Percentiles rank a stretch among this genome's conserved stretches.
phyloP scores from a whole-genome alignment of 2,797 vertebrate genomes.

The Saxicola maurus region DNA sequence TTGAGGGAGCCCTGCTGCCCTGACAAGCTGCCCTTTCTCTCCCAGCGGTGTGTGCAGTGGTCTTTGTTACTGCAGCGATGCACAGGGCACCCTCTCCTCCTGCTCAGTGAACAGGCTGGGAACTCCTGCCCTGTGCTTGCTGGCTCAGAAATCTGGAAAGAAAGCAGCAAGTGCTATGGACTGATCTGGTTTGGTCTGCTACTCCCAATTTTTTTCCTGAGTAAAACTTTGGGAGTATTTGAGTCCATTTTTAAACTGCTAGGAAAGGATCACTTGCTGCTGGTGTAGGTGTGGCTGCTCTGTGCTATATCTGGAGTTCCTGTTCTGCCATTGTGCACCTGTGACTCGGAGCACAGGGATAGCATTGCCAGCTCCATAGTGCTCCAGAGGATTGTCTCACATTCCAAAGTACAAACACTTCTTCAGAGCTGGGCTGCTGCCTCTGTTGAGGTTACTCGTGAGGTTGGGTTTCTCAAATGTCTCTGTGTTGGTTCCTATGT shows the following conservation, averaged over 20 bases:
- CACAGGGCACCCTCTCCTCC: rapidly evolving
- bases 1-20: background rate
- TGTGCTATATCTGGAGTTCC: background rate
- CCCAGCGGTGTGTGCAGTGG: background rate
- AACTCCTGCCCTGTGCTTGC: background rate
- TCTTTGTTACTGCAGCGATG: background rate
- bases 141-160: background rate
- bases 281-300: background rate
- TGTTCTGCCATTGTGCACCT: background rate
- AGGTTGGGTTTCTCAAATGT: background rate
- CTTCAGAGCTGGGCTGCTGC: background rate
- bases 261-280: background rate
- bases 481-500: rapidly evolving
- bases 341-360: background rate
- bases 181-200: background rate
- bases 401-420: background rate
- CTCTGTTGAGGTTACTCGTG: background rate
- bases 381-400: background rate
- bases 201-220: background rate
- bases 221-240: background rate
- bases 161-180: background rate
- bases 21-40: background rate
- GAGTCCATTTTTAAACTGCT: background rate
- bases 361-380: background rate
- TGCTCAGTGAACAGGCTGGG: background rate